Evolutionary conservation across 2,113 vertebrate species (phyloP).

Genomic region (Zeus faber): DNA sequence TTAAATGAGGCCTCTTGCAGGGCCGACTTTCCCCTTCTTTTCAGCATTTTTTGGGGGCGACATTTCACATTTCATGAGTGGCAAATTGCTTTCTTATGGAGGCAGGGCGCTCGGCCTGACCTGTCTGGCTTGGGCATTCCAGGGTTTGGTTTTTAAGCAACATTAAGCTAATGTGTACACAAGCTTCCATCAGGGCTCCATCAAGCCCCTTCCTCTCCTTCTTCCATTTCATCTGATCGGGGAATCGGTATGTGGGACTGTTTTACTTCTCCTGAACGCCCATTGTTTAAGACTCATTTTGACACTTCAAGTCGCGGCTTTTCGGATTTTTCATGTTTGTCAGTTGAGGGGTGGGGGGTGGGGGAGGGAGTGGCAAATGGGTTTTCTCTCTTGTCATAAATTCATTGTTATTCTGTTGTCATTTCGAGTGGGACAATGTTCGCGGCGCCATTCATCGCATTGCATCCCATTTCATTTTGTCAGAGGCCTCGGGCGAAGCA

Average conservation of each 20-base stretch:
- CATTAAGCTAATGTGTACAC: constrained; percentile 19
- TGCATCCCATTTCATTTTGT: constrained; percentile 74
- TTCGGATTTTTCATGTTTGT: constrained; percentile 21
- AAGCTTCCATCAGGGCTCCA: constrained; percentile 17
- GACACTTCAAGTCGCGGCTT: constrained; percentile 15
- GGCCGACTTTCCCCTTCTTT: constrained; percentile 33
- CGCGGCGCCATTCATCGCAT: constrained; percentile 72
- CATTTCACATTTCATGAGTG: constrained; percentile 54
- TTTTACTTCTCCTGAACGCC: constrained; percentile 24
- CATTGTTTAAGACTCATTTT: constrained; percentile 26
- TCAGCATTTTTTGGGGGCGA: constrained; percentile 19
- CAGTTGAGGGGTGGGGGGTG: constrained; percentile 12
- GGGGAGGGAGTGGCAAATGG: constrained; percentile 40
- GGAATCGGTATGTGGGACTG: neutral
- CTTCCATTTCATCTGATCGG: neutral
- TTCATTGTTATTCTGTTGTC: constrained; percentile 71
- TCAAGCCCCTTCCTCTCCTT: constrained; percentile 3
- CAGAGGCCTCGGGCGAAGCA: constrained; percentile 26
- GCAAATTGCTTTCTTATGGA: constrained; percentile 77
- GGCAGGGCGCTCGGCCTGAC: constrained; percentile 59
- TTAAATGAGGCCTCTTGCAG: constrained; percentile 57
- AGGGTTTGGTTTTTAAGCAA: constrained; percentile 3
- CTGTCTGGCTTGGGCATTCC: constrained; percentile 35
- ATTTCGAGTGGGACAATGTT: constrained; percentile 70
- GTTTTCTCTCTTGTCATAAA: constrained; percentile 59